phyloP scores from a whole-genome alignment of 2,888 invertebrate species.

The Lithodes maja region DNA sequence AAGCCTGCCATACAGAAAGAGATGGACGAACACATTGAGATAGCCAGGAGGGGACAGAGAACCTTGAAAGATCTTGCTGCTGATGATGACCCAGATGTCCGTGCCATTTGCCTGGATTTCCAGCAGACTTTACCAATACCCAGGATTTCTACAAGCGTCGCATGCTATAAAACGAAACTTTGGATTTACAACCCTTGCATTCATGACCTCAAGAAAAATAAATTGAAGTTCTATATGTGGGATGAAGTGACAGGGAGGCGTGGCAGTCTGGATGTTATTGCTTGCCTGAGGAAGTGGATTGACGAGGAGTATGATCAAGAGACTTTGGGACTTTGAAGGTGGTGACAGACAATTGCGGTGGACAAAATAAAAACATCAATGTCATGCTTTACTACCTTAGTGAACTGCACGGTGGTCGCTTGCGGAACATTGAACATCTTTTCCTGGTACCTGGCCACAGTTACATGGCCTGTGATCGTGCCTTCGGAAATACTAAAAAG shows the following conservation, averaged over 20 bases:
- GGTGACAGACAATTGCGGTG: conserved; percentile 11
- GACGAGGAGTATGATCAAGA: not conserved
- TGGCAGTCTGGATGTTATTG: not conserved
- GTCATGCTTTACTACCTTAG: not conserved
- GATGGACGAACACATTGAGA: not conserved
- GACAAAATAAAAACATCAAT: too few relatives aligned
- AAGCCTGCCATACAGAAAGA: not conserved
- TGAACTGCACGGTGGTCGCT: not conserved
- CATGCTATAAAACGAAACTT: not conserved
- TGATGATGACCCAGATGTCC: not conserved
- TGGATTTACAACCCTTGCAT: not conserved
- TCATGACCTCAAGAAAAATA: not conserved
- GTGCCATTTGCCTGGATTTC: not conserved
- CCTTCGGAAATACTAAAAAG: not conserved
- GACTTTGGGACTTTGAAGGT: not conserved
- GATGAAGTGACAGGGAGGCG: conserved; percentile 6
- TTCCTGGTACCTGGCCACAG: conserved; percentile 3
- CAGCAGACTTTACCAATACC: conserved; percentile 12
- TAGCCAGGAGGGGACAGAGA: not conserved
- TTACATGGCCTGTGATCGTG: not conserved
- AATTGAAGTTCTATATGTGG: conserved; percentile 1
- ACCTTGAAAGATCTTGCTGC: not conserved
- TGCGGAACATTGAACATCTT: not conserved
- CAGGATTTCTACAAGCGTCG: not conserved
- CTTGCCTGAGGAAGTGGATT: conserved; percentile 9